Percentiles rank a stretch among this genome's conserved stretches.
Evolutionary conservation across 64 coral and sea anemone genomes (phyloP).

Genomic region (Porites australiensis): DNA sequence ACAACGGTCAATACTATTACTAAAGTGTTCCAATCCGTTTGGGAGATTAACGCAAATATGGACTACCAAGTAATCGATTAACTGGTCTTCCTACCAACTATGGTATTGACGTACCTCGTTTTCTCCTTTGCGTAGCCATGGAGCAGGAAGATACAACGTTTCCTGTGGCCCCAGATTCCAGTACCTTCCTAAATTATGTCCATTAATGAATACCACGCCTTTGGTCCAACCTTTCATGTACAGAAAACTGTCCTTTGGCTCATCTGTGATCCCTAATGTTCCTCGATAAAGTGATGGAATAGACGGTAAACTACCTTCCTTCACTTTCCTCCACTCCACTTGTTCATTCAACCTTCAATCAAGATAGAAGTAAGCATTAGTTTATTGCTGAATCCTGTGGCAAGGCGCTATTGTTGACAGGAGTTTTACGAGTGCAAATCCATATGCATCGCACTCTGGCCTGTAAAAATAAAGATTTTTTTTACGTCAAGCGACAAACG

Average conservation of each 20-base stretch:
- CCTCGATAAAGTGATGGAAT: conserved; percentile 68
- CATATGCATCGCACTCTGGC: no score
- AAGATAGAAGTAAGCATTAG: not conserved
- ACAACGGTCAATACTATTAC: no score
- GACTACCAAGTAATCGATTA: no score
- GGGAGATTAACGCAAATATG: no score
- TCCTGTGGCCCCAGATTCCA: conserved; percentile 88
- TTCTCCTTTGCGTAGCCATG: conserved; percentile 64
- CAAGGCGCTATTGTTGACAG: no score
- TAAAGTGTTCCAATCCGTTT: no score
- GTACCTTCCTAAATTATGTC: conserved; percentile 84
- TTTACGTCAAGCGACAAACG: no score
- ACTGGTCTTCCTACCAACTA: no score
- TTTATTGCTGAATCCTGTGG: no score
- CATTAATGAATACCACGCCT: conserved; percentile 86
- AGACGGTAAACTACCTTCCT: not conserved
- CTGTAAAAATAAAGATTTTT: no score
- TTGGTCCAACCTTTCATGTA: conserved; percentile 87
- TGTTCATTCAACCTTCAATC: not conserved
- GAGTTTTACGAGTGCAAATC: no score
- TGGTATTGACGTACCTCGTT: conserved; percentile 65
- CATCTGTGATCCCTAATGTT: conserved; percentile 16
- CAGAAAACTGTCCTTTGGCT: conserved; percentile 82
- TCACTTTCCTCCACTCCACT: conserved; percentile 22
- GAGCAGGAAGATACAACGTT: conserved; percentile 82